Base-by-base conservation (phyloP, 2,888 invertebrate genomes). In the Platerodrilus igneus region DNA sequence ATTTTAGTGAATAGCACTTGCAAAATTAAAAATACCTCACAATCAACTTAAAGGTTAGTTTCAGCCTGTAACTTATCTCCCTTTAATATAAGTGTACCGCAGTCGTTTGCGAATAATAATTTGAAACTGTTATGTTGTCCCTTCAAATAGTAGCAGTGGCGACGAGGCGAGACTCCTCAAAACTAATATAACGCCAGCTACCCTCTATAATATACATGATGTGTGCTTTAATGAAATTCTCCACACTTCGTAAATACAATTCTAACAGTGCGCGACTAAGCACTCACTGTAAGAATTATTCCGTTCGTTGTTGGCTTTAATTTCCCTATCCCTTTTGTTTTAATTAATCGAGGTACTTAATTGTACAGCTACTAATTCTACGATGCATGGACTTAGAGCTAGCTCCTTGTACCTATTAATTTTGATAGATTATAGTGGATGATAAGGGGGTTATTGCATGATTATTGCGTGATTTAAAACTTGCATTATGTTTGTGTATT, bases 151-250 rank as follows among this genome's bases (percentile, higher is more conserved):
- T n/a, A n/a, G n/a, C n/a, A n/a, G n/a, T n/a, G n/a, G n/a, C n/a
- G n/a, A n/a, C n/a, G n/a, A n/a, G n/a, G n/a, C n/a, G n/a, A n/a
- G 48, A 52, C 59, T 57, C 57, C 58, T 53, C 56, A 58, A 55
- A 60, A 62, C 60, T 61, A 62, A 62, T 60, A 62, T 28, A 41
- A 23, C 43, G 19, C 31, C 41, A 18, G 36, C 41, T 45, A 34
- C 14, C 27, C 35, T 36, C 41, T 44, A 48, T 57, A 53, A 52
- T 56, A 54, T 57, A 55, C 56, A 55, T 55, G n/a, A n/a, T n/a
- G 55, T 52, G 56, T 56, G 54, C 53, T 51, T 55, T 57, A 58
- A 58, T 58, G 56, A 58, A 58, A 58, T 58, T 58, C 56, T 57
- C 57, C 53, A 41, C 56, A 56, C 53, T 56, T 51, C 55, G 55